Evolutionary conservation across 2,888 invertebrate species (phyloP).

Genomic region (Scelioninae gen. 1): DNA sequence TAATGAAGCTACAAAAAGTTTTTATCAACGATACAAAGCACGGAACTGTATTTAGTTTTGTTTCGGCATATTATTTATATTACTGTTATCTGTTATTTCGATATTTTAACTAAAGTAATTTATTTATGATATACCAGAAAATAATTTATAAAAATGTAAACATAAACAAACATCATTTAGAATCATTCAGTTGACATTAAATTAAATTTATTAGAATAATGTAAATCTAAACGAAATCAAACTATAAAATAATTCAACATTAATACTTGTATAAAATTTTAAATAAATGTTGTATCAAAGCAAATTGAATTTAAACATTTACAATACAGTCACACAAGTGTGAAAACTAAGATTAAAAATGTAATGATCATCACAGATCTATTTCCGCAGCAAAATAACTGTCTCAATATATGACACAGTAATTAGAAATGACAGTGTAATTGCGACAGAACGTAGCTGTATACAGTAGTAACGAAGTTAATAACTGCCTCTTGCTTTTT

Average conservation of each 20-base stretch:
- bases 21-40: constrained; percentile 5
- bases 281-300: background rate
- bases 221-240: background rate
- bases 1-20: background rate
- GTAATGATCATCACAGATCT: constrained; percentile 20
- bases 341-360: background rate
- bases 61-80: background rate
- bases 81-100: background rate
- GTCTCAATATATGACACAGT: constrained; percentile 13
- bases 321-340: background rate
- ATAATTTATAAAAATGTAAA: too few relatives aligned
- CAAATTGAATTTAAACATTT: background rate
- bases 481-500: constrained; percentile 34
- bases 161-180: too few relatives aligned
- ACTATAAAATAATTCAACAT: background rate
- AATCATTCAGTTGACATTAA: background rate
- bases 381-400: constrained; percentile 27
- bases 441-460: constrained; percentile 21
- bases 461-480: constrained; percentile 45
- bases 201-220: background rate
- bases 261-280: background rate
- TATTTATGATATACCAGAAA: background rate
- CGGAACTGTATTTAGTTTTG: constrained; percentile 1
- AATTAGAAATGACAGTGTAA: constrained; percentile 49
- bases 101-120: background rate